These are phyloP conservation scores for Nyctalus aviator DNA, from an alignment of 2,797 vertebrate species.

Conservation along the genomic window DNA sequence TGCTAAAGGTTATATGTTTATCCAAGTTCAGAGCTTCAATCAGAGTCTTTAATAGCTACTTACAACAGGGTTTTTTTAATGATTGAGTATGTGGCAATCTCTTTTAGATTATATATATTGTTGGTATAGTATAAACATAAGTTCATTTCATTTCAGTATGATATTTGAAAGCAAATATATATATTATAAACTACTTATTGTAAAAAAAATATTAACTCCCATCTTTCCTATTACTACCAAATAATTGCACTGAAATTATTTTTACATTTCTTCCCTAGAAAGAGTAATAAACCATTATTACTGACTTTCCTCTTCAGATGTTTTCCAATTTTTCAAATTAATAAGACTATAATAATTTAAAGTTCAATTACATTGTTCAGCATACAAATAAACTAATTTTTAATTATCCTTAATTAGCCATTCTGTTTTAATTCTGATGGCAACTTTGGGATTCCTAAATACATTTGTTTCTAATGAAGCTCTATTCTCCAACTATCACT, in stretches of 20 bases:
- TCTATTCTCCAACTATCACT: conserved; percentile 29
- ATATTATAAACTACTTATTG: conserved; percentile 43
- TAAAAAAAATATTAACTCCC: conserved; percentile 60
- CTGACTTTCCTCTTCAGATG: conserved; percentile 13
- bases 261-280: conserved; percentile 59
- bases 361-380: conserved; percentile 1
- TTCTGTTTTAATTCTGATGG: conserved; percentile 27
- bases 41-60: conserved; percentile 39
- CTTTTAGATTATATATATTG: conserved; percentile 19
- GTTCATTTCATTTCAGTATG: conserved; percentile 48
- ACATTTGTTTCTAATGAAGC: neutral
- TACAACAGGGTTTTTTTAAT: conserved; percentile 49
- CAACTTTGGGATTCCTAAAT: conserved; percentile 12
- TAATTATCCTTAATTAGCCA: conserved; percentile 34
- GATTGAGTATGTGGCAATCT: conserved; percentile 47
- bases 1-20: conserved; percentile 38
- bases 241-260: neutral
- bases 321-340: conserved; percentile 54
- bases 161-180: conserved; percentile 52
- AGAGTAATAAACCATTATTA: conserved; percentile 21
- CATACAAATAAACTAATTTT: conserved; percentile 32
- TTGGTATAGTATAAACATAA: conserved; percentile 51
- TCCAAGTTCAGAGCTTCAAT: conserved; percentile 30
- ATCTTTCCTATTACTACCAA: conserved; percentile 56
- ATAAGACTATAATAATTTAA: conserved; percentile 43